These are phyloP conservation scores for Hemistola chrysoprasaria DNA, from an alignment of 2,888 invertebrate species.

Conservation along the genomic window DNA sequence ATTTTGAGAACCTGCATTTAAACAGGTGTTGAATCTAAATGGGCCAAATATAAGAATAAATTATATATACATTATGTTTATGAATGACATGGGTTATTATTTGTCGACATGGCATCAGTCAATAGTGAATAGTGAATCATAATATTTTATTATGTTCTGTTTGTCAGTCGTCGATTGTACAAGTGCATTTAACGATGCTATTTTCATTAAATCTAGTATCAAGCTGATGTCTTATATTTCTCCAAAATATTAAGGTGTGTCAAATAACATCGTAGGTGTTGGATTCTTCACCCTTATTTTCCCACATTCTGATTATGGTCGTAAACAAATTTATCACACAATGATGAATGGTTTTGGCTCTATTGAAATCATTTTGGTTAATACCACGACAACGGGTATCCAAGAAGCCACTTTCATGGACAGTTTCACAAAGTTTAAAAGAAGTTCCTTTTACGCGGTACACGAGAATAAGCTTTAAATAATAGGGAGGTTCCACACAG, in stretches of 20 bases:
- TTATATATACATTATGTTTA: slow-evolving; percentile 42
- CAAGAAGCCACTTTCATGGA: slow-evolving; percentile 33
- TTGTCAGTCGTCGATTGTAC: too few relatives aligned
- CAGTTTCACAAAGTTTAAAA: slow-evolving; percentile 45
- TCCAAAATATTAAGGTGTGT: too few relatives aligned
- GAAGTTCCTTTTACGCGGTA: slow-evolving; percentile 36
- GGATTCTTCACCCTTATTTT: too few relatives aligned
- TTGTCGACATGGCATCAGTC: slow-evolving; percentile 32
- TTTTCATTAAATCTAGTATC: too few relatives aligned
- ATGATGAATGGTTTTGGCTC: slow-evolving; percentile 9
- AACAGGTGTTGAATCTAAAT: slow-evolving; percentile 36
- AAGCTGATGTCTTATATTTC: too few relatives aligned
- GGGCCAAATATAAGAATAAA: slow-evolving; percentile 27
- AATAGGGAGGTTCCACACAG: slow-evolving; percentile 24
- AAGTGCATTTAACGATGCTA: slow-evolving; percentile 30
- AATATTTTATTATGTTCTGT: too few relatives aligned
- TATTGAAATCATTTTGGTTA: slow-evolving; percentile 34
- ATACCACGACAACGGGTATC: slow-evolving; percentile 32
- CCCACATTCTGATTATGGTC: too few relatives aligned
- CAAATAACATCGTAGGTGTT: too few relatives aligned
- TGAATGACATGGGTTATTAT: slow-evolving; percentile 41
- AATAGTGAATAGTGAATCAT: slow-evolving; percentile 42
- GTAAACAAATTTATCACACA: slow-evolving; percentile 9
- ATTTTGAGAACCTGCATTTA: slow-evolving; percentile 31
- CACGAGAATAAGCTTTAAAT: slow-evolving; percentile 35